These are phyloP conservation scores for Cyprinodon diabolis DNA, from an alignment of 2,797 vertebrate genomes.

Conservation along the genomic window DNA sequence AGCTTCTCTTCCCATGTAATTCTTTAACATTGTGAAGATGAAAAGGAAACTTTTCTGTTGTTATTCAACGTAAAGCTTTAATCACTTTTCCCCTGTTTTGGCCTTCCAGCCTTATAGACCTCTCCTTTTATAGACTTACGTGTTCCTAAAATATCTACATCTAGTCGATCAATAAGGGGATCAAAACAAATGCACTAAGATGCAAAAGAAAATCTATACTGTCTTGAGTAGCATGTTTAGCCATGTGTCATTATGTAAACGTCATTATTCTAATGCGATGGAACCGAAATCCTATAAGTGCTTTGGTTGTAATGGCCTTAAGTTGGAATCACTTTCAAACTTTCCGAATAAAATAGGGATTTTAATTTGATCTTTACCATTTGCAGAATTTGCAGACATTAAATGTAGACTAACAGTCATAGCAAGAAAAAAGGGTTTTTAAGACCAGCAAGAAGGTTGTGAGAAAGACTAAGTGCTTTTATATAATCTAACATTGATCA, in stretches of 20 bases:
- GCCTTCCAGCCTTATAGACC: background rate
- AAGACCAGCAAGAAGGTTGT: background rate
- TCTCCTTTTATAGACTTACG: background rate
- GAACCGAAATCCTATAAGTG: background rate
- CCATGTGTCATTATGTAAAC: background rate
- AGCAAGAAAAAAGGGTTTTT: background rate
- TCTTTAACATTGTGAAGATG: background rate
- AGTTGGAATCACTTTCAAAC: background rate
- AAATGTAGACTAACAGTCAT: background rate
- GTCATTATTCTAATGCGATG: background rate
- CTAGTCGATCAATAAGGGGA: background rate
- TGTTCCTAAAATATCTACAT: background rate
- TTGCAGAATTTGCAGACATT: background rate
- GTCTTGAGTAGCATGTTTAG: background rate
- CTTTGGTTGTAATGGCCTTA: background rate
- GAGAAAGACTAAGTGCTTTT: no score
- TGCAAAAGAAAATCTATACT: background rate
- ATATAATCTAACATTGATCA: no score
- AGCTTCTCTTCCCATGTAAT: conserved; percentile 17
- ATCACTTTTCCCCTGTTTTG: background rate
- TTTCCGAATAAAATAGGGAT: background rate
- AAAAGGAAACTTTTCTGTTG: background rate
- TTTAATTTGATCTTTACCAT: background rate
- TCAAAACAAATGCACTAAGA: background rate
- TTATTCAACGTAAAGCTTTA: background rate